Conservation (phyloP, 2,113 vertebrate species). For the Tylochromis polylepis region DNA sequence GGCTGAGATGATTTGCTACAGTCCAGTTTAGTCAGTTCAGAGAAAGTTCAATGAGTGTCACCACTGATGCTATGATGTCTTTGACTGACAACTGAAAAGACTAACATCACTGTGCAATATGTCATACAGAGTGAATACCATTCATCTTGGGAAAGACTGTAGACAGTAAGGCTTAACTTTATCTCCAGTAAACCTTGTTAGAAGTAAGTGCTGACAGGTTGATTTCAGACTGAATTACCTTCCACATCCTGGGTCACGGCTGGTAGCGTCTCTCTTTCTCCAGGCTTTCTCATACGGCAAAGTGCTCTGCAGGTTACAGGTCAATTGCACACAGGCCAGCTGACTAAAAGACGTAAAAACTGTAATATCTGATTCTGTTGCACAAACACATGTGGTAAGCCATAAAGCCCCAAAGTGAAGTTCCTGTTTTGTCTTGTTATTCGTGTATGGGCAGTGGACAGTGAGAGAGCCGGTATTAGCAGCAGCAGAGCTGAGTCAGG, state of each 20-base stretch:
- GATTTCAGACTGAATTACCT: background rate
- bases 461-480: background rate
- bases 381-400: background rate
- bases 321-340: background rate
- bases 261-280: background rate
- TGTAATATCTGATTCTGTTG: background rate
- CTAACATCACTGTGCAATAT: background rate
- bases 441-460: background rate
- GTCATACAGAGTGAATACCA: background rate
- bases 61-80: background rate
- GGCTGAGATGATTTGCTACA: background rate
- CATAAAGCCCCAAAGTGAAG: background rate
- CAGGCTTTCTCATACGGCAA: background rate
- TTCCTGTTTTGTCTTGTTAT: background rate
- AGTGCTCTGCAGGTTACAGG: background rate
- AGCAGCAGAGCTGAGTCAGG: background rate
- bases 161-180: too few species aligned
- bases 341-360: background rate
- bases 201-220: background rate
- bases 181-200: background rate
- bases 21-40: background rate
- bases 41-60: background rate
- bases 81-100: background rate
- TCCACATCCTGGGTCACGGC: background rate
- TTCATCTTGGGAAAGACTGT: background rate